Base-by-base conservation (phyloP, 2,888 invertebrate genomes). In the Monoplex corrugatus region DNA sequence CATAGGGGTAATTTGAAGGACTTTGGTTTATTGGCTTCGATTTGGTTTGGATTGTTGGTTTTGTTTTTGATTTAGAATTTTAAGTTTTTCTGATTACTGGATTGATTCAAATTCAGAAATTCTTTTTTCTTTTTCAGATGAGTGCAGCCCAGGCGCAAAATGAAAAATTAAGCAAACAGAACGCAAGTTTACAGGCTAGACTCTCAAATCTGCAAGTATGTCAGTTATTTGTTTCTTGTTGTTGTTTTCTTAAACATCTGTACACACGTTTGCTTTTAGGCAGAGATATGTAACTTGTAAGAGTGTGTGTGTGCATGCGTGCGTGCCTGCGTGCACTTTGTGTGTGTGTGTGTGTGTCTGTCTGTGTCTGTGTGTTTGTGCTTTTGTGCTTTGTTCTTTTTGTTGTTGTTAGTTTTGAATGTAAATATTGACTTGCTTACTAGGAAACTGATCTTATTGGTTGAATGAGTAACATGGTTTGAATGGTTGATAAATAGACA, bases 201-300 rank as follows among this genome's bases (percentile, higher is more conserved):
- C 93, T 95, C 0, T 93, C 94, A 40, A 95, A 95, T 89, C 89
- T 95, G 87, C 95, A 95, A 94, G 95, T 95, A 90, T 45, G 80
- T 85, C 28, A 38, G 1, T 50, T 45, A n/a, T 57, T n/a, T 57
- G 2, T 28, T 85, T 35, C 19, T 1, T 57, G 16, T 50, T 86
- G 68, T 23, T 38, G 23, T 32, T n/a, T 6, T 85, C 45, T 19
- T 80, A 13, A 50, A 50, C 50, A 19, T 10, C 10, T 10, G 19
- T 10, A 19, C 10, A 13, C 13, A 10, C 50, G 10, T 19, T 50
- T 50, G 50, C 19, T 19, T 50, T 50, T 10, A 50, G 10, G 10
- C 19, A 50, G 19, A 50, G 50, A 50, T 50, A 50, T 50, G 50
- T n/a, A n/a, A n/a, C n/a, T n/a, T n/a, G n/a, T n/a, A n/a, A n/a